Evolutionary conservation across 2,888 invertebrate species (phyloP).

Genomic region (Stenurella melanura): DNA sequence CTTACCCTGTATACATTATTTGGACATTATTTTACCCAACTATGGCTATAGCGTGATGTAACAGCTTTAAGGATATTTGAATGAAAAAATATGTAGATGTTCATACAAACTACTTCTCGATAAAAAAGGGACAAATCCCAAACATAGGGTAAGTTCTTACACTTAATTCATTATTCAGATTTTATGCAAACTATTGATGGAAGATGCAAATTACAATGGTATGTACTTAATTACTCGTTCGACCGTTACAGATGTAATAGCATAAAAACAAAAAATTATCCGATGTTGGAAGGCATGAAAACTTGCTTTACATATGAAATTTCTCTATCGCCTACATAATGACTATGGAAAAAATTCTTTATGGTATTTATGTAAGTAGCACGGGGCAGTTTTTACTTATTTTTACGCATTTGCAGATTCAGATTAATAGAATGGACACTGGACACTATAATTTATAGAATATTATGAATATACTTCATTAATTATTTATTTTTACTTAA

Average conservation of each 20-base stretch:
- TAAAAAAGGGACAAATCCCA: too few species aligned
- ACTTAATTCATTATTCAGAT: neutral
- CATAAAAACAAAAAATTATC: conserved; percentile 10
- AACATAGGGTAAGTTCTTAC: too few species aligned
- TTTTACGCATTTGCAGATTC: neutral
- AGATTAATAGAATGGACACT: neutral
- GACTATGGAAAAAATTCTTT: conserved; percentile 5
- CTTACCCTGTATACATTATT: too few species aligned
- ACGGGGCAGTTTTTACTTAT: conserved; percentile 21
- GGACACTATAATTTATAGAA: neutral
- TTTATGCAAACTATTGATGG: neutral
- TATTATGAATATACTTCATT: neutral
- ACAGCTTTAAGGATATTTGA: too few species aligned
- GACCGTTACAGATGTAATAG: conserved; percentile 1
- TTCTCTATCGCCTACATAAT: conserved; percentile 26
- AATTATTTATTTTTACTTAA: neutral
- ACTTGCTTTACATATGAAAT: conserved; percentile 12
- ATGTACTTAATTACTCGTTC: neutral
- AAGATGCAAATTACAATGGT: neutral
- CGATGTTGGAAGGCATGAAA: conserved; percentile 15
- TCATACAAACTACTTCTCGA: too few species aligned
- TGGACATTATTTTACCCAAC: too few species aligned
- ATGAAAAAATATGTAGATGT: too few species aligned
- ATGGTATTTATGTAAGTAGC: conserved; percentile 36
- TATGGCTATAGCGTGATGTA: too few species aligned